phyloP scores from a whole-genome alignment of 2,113 vertebrate genomes.

The Antennarius striatus region DNA sequence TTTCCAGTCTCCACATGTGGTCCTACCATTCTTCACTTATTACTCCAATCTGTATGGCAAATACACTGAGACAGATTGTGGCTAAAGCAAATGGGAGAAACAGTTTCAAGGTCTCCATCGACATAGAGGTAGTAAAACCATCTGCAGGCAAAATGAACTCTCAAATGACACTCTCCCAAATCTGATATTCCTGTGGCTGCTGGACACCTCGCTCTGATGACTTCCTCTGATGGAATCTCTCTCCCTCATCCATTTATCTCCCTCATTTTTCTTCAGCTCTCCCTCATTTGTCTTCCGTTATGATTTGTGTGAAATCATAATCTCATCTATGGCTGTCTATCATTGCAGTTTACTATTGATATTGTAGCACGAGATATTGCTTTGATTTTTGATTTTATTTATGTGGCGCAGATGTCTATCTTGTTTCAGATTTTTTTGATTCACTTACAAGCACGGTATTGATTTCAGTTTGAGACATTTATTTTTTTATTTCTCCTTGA shows the following conservation, averaged over 20 bases:
- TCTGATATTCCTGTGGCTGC: constrained; percentile 41
- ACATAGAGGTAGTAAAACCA: constrained; percentile 37
- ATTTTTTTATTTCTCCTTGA: no score
- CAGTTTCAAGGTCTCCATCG: constrained; percentile 18
- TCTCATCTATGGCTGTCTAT: no score
- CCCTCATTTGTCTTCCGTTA: no score
- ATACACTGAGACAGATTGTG: constrained; percentile 39
- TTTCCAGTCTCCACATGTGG: constrained; percentile 46
- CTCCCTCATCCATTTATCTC: neutral
- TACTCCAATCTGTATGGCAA: constrained; percentile 52
- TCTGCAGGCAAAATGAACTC: constrained; percentile 47
- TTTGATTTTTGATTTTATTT: no score
- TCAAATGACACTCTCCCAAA: constrained; percentile 40
- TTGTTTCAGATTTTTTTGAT: no score
- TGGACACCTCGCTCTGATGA: constrained; percentile 31
- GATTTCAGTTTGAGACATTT: no score
- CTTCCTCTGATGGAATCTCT: constrained; percentile 24
- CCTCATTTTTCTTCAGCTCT: no score
- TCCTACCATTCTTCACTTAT: constrained; percentile 28
- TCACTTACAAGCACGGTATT: no score
- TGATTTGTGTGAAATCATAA: no score
- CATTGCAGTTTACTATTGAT: no score
- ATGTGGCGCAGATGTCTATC: no score
- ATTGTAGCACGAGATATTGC: no score
- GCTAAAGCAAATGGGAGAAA: constrained; percentile 44